Percentiles rank a stretch among this genome's conserved stretches.
Evolutionary conservation across 1,140 invertebrate species (phyloP).

Genomic region (Drosophila busckii): DNA sequence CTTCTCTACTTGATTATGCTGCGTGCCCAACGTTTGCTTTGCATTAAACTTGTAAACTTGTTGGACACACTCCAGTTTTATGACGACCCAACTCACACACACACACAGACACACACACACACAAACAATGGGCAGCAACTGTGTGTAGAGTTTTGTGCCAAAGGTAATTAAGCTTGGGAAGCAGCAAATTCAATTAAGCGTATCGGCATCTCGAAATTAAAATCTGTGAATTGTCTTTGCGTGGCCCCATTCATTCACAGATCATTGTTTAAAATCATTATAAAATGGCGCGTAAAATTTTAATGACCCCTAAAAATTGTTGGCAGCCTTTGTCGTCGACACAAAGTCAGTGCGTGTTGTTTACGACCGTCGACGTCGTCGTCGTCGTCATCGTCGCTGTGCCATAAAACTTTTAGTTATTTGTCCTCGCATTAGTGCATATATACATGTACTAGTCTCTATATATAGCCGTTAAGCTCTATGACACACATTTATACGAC

Average conservation of each 20-base stretch:
- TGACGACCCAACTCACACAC: constrained; percentile 4
- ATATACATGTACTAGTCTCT: too few relatives aligned
- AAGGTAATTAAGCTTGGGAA: constrained; percentile 57
- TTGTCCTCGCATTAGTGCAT: constrained; percentile 10
- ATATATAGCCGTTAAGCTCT: constrained; percentile 48
- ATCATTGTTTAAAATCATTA: constrained; percentile 70
- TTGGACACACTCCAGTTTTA: constrained; percentile 30
- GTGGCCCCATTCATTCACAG: constrained; percentile 63
- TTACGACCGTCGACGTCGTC: too few relatives aligned
- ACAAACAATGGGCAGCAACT: constrained; percentile 4
- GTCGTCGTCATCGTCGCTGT: too few relatives aligned
- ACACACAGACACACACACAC: constrained; percentile 31
- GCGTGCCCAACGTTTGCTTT: constrained; percentile 30
- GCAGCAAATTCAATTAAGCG: constrained; percentile 65
- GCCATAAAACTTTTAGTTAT: constrained; percentile 60
- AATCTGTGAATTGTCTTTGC: constrained; percentile 58
- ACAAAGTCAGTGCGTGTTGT: constrained; percentile 38
- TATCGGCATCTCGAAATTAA: constrained; percentile 61
- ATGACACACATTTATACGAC: constrained; percentile 16
- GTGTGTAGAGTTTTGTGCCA: constrained; percentile 46
- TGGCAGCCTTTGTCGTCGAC: too few relatives aligned
- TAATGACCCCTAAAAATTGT: constrained; percentile 55
- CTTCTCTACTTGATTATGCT: constrained; percentile 51
- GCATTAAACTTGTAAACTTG: constrained; percentile 44
- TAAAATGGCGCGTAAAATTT: constrained; percentile 68